phyloP scores from a whole-genome alignment of 2,888 invertebrate genomes.

The Drosophila testacea region DNA sequence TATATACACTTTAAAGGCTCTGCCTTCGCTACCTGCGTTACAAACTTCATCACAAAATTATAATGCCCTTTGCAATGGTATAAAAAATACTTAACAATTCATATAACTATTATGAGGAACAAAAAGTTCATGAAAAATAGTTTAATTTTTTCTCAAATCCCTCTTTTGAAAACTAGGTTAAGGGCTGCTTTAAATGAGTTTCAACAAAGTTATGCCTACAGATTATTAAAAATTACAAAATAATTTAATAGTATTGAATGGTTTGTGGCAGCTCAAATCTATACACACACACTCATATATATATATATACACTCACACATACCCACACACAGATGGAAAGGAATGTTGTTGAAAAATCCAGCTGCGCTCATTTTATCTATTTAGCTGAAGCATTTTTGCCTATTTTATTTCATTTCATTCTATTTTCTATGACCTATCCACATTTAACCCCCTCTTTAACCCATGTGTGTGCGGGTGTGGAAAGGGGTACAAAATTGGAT shows the following conservation, averaged over 20 bases:
- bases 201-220: not conserved
- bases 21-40: too few relatives aligned
- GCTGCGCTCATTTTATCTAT: conserved; percentile 58
- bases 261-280: conserved; percentile 1
- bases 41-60: too few relatives aligned
- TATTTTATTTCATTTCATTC: conserved; percentile 62
- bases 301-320: not conserved
- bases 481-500: too few relatives aligned
- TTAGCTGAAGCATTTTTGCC: conserved; percentile 52
- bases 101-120: too few relatives aligned
- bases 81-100: too few relatives aligned
- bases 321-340: not conserved
- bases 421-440: conserved; percentile 26
- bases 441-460: conserved; percentile 9
- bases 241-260: conserved; percentile 25
- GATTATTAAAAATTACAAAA: conserved; percentile 14
- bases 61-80: too few relatives aligned
- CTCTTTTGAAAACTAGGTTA: not conserved
- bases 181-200: not conserved
- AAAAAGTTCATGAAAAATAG: too few relatives aligned
- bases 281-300: not conserved
- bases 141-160: not conserved
- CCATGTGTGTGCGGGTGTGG: not conserved
- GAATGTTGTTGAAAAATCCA: conserved; percentile 33
- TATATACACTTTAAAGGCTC: too few relatives aligned